Conservation (phyloP, 2,888 invertebrate genomes). For the Polylopha cassiicola region DNA sequence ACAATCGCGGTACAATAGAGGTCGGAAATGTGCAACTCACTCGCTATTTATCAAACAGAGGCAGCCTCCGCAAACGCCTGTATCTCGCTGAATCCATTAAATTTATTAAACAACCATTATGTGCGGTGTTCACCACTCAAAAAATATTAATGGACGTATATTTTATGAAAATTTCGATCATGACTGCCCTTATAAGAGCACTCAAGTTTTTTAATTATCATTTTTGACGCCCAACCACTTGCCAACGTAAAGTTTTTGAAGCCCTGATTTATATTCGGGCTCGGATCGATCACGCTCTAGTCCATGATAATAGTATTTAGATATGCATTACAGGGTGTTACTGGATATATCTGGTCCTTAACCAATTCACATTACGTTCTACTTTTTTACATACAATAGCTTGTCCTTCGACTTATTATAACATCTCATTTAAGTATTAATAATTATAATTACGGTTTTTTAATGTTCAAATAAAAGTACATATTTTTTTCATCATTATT, state of each 20-base stretch:
- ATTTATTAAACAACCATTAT: slow-evolving; percentile 53
- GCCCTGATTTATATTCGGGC: slow-evolving; percentile 3
- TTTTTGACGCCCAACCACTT: slow-evolving; percentile 5
- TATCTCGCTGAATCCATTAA: slow-evolving; percentile 47
- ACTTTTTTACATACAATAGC: too few species aligned
- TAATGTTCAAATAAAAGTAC: too few species aligned
- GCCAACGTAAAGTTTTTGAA: neutral
- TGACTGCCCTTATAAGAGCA: slow-evolving; percentile 16
- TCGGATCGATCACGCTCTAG: slow-evolving; percentile 9
- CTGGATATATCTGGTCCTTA: too few species aligned
- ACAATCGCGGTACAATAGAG: slow-evolving; percentile 27
- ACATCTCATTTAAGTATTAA: too few species aligned
- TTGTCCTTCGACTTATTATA: too few species aligned
- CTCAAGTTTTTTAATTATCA: slow-evolving; percentile 22
- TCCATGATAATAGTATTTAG: too few species aligned
- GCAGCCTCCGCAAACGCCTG: slow-evolving; percentile 26
- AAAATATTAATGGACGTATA: slow-evolving; percentile 35
- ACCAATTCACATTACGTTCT: too few species aligned
- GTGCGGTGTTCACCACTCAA: slow-evolving; percentile 32
- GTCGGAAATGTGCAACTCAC: slow-evolving; percentile 46
- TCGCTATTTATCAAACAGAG: slow-evolving; percentile 48
- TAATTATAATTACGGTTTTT: too few species aligned
- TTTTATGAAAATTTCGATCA: slow-evolving; percentile 26
- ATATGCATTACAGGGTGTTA: too few species aligned
- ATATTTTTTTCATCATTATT: too few species aligned